Evolutionary conservation across 2,113 vertebrate genomes (phyloP), one percentile per base, ranked within the genome.

Genomic region (Eolophus roseicapilla): DNA sequence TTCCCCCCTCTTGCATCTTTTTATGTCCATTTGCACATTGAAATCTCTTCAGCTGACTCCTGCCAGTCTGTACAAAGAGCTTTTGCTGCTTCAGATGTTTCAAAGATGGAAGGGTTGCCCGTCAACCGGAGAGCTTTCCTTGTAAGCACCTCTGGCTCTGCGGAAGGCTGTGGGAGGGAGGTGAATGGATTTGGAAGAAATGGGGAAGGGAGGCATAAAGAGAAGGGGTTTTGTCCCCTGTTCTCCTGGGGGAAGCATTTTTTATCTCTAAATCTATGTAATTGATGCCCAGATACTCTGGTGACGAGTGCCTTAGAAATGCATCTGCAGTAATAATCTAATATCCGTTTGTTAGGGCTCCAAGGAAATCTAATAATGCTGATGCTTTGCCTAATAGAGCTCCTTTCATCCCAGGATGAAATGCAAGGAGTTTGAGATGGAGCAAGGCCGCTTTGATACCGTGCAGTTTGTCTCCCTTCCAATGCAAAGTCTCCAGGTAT

Each of bases 311-410:
- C 92, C 93, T 97, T 94, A 95, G 96, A 96, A 96, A 96, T 88
- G 84, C 93, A 96, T 96, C 93, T 95, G 91, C 92, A 87, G 92
- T 96, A 97, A 97, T 97, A 97, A 97, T 95, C 96, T 97, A 96
- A 97, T 97, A 96, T 96, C 97, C 80, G 23, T 97, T 90, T 96
- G 96, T 97, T 97, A 96, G 96, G 95, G 89, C 97, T 97, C 96
- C 86, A 69, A 97, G 97, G 95, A 96, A 95, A 97, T 97, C 96
- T 96, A 96, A 97, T 97, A 97, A 97, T 77, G 82, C 95, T 23
- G 63, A 83, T 92, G 93, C 92, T 96, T 96, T 96, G 93, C 96
- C 93, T 97, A 97, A 97, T 94, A 97, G 94, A 96, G 95, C 94
- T 97, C 92, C 90, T 97, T 97, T 97, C 94, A 97, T 97, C 96